Percentiles rank a stretch among this genome's conserved stretches.
phyloP scores from a whole-genome alignment of 2,113 vertebrate species.

The Lamprologus tigripictilis region DNA sequence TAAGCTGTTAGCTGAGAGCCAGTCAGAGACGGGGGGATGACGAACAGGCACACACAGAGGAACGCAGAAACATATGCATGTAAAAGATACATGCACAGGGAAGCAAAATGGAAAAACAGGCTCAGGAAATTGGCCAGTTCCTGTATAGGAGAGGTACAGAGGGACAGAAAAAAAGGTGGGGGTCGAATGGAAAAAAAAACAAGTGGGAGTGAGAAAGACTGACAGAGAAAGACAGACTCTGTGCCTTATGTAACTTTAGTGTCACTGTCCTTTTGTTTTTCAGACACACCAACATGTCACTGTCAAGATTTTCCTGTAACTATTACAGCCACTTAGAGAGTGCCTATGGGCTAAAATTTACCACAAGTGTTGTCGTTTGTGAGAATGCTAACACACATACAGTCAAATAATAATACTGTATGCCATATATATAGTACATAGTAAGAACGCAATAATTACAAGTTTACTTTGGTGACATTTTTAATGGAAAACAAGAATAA shows the following conservation, averaged over 20 bases:
- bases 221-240: neutral
- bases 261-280: neutral
- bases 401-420: rapidly evolving
- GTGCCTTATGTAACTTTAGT: neutral
- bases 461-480: neutral
- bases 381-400: neutral
- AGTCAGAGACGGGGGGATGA: conserved; percentile 5
- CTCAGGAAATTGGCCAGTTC: conserved; percentile 46
- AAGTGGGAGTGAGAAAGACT: neutral
- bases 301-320: neutral
- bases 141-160: conserved; percentile 26
- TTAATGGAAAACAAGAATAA: neutral
- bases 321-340: neutral
- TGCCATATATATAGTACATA: neutral
- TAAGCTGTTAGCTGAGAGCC: conserved; percentile 29
- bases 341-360: neutral
- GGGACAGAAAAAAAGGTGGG: neutral
- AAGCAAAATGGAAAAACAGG: conserved; percentile 47
- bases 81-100: conserved; percentile 37
- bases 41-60: conserved; percentile 1
- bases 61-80: conserved; percentile 23
- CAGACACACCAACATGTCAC: neutral
- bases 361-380: neutral
- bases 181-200: neutral
- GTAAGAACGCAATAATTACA: neutral